Conservation (phyloP, 2,888 invertebrate species). For the Cheiracanthium punctorium region DNA sequence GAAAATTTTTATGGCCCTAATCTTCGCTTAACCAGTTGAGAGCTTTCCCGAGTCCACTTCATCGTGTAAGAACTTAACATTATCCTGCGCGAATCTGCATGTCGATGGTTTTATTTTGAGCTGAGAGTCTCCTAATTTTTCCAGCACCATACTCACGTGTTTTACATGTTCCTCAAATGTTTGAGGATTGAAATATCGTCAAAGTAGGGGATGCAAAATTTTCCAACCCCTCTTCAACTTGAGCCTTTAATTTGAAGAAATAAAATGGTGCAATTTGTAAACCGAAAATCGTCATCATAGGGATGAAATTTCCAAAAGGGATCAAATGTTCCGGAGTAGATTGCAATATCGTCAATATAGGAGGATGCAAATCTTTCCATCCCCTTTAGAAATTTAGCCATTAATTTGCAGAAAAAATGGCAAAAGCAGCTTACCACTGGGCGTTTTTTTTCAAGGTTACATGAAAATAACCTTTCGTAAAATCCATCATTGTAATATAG, state of each 20-base stretch:
- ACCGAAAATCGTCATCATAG: not conserved
- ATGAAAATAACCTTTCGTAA: not conserved
- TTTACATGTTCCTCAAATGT: conserved; percentile 31
- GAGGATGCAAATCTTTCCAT: no score
- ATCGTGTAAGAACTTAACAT: no score
- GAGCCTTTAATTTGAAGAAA: not conserved
- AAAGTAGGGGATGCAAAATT: not conserved
- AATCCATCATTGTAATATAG: not conserved
- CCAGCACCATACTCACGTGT: not conserved
- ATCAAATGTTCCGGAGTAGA: no score
- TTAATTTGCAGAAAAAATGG: no score
- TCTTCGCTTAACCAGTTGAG: no score
- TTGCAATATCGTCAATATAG: no score
- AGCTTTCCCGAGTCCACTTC: no score
- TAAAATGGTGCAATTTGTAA: not conserved
- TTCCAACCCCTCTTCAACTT: not conserved
- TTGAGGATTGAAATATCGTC: conserved; percentile 26
- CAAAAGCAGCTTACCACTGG: not conserved
- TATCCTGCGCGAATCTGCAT: no score
- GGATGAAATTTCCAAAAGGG: not conserved
- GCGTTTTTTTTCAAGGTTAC: not conserved
- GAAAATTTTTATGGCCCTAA: no score
- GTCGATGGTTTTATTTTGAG: conserved; percentile 1
- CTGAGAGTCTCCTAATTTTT: not conserved
- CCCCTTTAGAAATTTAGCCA: no score